Base-by-base conservation (phyloP, 2,797 vertebrate genomes). In the Gobio occitaniae region DNA sequence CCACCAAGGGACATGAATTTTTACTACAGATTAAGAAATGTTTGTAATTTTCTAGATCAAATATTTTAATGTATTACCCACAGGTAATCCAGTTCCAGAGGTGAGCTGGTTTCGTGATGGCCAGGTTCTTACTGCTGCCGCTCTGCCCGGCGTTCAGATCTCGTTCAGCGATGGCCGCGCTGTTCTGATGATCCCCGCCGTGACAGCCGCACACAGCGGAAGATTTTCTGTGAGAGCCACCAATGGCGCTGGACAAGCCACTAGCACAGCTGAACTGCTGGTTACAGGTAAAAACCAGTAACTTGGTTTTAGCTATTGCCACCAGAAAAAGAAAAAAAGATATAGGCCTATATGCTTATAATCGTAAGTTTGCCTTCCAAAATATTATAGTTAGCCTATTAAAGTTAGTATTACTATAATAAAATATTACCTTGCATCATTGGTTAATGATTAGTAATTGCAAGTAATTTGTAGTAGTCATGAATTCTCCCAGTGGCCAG, bases 91-190 rank as follows among this genome's bases (percentile, higher is more conserved):
- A 96, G 97, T 97, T 98, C 98, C 98, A 93, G 98, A 99, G 95
- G 97, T 99, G 97, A 98, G 95, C 96, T 99, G 98, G 98, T 99
- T 97, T 93, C 96, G 97, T 95, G 97, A 99, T 98, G 98, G 98
- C 95, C 98, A 99, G 98, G 97, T 96, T 93, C 95, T 99, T 92
- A 96, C 97, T 81, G 87, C 97, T 93, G 95, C 96, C 88, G 94
- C 96, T 93, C 93, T 98, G 92, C 97, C 98, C 91, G 97, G 98
- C 92, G 93, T 94, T 92, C 96, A 98, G 96, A 98, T 99, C 97
- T 97, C 97, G 86, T 98, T 98, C 97, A 98, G 97, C 93, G 97
- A 98, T 91, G 97, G 97, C 97, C 97, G 97, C 95, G 97, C 97
- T 97, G 97, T 92, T 95, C 95, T 99, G 94, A 96, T 84, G 93